Evolutionary conservation across 2,888 invertebrate genomes (phyloP).

Genomic region (Enoplolaimus lenunculus): DNA sequence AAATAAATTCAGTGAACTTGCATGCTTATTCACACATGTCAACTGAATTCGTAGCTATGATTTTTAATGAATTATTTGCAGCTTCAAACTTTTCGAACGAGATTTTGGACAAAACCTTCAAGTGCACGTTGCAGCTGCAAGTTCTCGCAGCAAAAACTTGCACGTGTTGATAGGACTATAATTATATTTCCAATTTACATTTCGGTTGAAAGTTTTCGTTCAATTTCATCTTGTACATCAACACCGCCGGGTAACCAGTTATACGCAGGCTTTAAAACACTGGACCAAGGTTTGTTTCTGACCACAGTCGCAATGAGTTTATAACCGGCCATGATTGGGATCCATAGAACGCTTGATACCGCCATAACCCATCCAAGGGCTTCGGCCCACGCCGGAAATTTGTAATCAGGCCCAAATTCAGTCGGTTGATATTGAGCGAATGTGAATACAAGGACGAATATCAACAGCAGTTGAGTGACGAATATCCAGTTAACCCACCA

Average conservation of each 20-base stretch:
- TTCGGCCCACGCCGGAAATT: conserved; percentile 18
- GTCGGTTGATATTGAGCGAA: background rate
- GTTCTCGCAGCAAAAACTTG: too few relatives aligned
- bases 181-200: too few relatives aligned
- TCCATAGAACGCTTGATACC: conserved; percentile 13
- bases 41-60: too few relatives aligned
- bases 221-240: background rate
- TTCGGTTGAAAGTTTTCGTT: too few relatives aligned
- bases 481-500: conserved; percentile 21
- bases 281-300: background rate
- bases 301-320: background rate
- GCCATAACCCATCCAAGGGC: conserved; percentile 18
- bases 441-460: conserved; percentile 16
- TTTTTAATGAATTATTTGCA: too few relatives aligned
- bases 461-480: conserved; percentile 8
- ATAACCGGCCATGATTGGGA: conserved; percentile 1
- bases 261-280: background rate
- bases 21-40: too few relatives aligned
- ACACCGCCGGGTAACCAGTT: background rate
- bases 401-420: conserved; percentile 13
- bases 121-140: too few relatives aligned
- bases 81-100: too few relatives aligned
- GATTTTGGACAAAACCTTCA: too few relatives aligned
- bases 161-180: too few relatives aligned
- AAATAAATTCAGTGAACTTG: too few relatives aligned